Percentiles rank a stretch among this genome's conserved stretches.
phyloP scores from a whole-genome alignment of 2,797 vertebrate genomes.

The Crenuchus spilurus region DNA sequence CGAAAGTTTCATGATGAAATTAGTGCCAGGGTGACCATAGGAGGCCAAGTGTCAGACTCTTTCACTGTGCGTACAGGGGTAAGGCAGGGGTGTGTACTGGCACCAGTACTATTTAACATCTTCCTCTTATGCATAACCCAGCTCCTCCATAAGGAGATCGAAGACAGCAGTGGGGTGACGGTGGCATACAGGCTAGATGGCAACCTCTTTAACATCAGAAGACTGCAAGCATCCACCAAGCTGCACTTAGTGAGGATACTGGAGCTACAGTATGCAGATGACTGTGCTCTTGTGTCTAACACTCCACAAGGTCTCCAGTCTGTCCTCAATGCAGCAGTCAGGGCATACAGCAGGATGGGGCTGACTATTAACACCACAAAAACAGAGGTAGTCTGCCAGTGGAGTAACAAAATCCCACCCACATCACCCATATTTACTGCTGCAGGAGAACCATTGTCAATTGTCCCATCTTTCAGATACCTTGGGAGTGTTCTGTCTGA shows the following conservation, averaged over 20 bases:
- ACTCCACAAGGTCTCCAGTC: slow-evolving; percentile 16
- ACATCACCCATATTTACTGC: not conserved
- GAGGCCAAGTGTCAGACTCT: slow-evolving; percentile 22
- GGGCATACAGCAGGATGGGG: slow-evolving; percentile 23
- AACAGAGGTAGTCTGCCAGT: slow-evolving; percentile 10
- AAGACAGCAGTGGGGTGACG: slow-evolving; percentile 13
- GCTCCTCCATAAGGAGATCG: slow-evolving; percentile 26
- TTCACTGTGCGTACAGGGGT: slow-evolving; percentile 17
- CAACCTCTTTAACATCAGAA: slow-evolving; percentile 49
- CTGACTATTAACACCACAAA: slow-evolving; percentile 25
- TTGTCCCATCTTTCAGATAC: slow-evolving; percentile 11
- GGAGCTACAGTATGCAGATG: slow-evolving; percentile 33
- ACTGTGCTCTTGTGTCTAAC: slow-evolving; percentile 19
- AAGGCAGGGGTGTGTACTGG: slow-evolving; percentile 31
- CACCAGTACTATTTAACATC: slow-evolving; percentile 33
- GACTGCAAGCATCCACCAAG: slow-evolving; percentile 28
- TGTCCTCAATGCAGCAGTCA: slow-evolving; percentile 28
- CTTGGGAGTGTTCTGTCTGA: slow-evolving; percentile 17
- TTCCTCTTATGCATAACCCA: slow-evolving; percentile 25
- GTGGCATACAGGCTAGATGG: slow-evolving; percentile 23
- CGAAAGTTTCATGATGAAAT: slow-evolving; percentile 22
- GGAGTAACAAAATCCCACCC: slow-evolving; percentile 10
- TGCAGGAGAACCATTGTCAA: not conserved
- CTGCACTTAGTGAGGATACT: not conserved
- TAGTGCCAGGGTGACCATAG: slow-evolving; percentile 22